phyloP scores from a whole-genome alignment of 2,888 invertebrate species.

The Mesopsocus fuscifrons region DNA sequence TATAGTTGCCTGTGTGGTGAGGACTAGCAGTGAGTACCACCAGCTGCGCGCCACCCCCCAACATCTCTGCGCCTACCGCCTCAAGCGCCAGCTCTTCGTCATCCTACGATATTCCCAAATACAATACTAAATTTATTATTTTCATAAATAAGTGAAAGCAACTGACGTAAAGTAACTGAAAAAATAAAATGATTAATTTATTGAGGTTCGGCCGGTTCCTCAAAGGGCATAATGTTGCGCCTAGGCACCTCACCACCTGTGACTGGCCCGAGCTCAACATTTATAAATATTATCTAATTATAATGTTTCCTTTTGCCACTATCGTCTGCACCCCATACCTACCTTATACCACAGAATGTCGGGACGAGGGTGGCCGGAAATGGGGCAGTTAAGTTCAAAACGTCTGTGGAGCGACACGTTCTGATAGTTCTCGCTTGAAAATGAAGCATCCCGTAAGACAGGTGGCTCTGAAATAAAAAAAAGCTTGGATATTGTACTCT shows the following conservation, averaged over 20 bases:
- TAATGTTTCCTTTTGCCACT: too few species aligned
- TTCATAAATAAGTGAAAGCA: background rate
- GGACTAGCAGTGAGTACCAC: constrained; percentile 27
- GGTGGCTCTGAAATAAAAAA: constrained; percentile 23
- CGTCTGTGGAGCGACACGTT: constrained; percentile 25
- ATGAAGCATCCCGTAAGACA: constrained; percentile 20
- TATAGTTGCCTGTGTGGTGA: constrained; percentile 35
- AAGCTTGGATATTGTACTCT: too few species aligned
- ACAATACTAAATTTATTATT: background rate
- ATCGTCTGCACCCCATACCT: too few species aligned
- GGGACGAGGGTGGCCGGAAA: constrained; percentile 35
- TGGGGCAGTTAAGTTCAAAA: constrained; percentile 32
- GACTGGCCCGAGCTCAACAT: constrained; percentile 14
- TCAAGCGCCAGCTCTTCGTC: constrained; percentile 4
- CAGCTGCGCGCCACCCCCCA: constrained; percentile 26
- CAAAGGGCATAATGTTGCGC: background rate
- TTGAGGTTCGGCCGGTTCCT: background rate
- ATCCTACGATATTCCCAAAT: constrained; percentile 12
- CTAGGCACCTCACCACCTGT: constrained; percentile 1
- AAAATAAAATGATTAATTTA: background rate
- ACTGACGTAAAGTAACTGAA: background rate
- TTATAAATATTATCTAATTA: too few species aligned
- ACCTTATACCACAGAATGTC: constrained; percentile 40
- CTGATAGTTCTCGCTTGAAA: constrained; percentile 15
- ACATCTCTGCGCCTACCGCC: constrained; percentile 17